Base-by-base conservation (phyloP, 2,797 vertebrate genomes). In the Enteromius mattozi region DNA sequence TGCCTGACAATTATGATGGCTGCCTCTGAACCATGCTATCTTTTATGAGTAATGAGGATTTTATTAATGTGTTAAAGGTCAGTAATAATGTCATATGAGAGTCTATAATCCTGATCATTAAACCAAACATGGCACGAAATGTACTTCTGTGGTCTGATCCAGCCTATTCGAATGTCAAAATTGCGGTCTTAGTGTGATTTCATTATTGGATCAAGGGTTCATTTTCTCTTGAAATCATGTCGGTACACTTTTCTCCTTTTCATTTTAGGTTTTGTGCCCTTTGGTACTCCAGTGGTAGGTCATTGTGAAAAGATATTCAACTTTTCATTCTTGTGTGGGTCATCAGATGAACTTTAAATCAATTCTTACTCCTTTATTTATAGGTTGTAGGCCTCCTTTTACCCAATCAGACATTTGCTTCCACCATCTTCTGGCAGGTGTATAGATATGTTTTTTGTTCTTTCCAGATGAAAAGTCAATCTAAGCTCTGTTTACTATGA, bases 341-440 rank as follows among this genome's bases (percentile, higher is more conserved):
- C n/a, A 19, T 40, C 49, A 59, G 17, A 56, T 77, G 16, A 54
- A 37, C 21, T 6, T 78, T 33, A 56, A 75, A n/a, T 76, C 19
- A 71, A 12, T 77, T 65, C 42, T 80, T 65, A 78, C 40, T 63
- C 10, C 14, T 87, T 7, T 68, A 86, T 78, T 69, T 88, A 4
- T 78, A 99, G 98, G 97, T 99, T 19, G 95, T 99, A 1, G 98
- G 97, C 85, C 97, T 99, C 45, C 96, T 99, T 47, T 92, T 99
- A 88, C 97, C 97, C 82, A 96, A 97, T 91, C 98, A 99, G 93
- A 98, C 97, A 0, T 80, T 99, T 91, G 90, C 92, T 0, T 97
- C 97, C 51, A 98, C 97, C 0, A 88, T 99, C 84, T 99, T 99
- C 89, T 98, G 97, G 97, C 97, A 98, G 97, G 97, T 99, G 21